A percentile compares a stretch with the other conserved stretches of the same genome.
These are phyloP conservation scores for Anoplopoma fimbria DNA, from an alignment of 2,113 vertebrate species.

Conservation along the genomic window DNA sequence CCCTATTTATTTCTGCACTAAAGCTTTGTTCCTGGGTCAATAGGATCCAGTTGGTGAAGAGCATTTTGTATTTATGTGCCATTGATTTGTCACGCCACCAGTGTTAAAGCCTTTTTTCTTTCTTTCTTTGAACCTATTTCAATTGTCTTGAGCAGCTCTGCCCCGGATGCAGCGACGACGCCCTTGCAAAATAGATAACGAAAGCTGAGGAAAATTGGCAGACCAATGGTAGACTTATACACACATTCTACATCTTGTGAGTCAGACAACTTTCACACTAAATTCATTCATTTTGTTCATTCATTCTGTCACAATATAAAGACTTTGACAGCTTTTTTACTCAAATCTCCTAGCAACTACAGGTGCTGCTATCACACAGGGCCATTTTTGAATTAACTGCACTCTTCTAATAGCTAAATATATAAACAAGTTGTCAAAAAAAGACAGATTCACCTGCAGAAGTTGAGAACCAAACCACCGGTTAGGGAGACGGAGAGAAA, in stretches of 20 bases:
- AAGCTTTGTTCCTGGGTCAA: too few species aligned
- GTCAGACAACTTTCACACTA: not conserved
- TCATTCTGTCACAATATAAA: constrained; percentile 34
- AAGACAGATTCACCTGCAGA: constrained; percentile 28
- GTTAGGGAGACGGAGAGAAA: not conserved
- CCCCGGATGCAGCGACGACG: too few species aligned
- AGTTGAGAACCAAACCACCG: not conserved
- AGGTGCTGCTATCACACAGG: constrained; percentile 12
- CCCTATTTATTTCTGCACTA: too few species aligned
- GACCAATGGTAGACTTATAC: not conserved
- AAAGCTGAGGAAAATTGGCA: not conserved
- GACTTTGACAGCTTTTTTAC: constrained; percentile 32
- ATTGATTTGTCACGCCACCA: too few species aligned
- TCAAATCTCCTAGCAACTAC: not conserved
- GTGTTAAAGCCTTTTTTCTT: too few species aligned
- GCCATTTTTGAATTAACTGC: constrained; percentile 25
- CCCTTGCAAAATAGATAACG: too few species aligned
- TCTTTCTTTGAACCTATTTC: too few species aligned
- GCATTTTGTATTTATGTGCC: too few species aligned
- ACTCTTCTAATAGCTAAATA: constrained; percentile 35
- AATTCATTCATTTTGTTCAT: constrained; percentile 4
- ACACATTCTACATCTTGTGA: not conserved
- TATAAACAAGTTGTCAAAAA: constrained; percentile 26
- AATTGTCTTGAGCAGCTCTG: too few species aligned
- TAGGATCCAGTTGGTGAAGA: too few species aligned